Percentiles rank a stretch among this genome's conserved stretches.
Conservation (phyloP, 2,888 invertebrate genomes). For the Saturnia japonica region DNA sequence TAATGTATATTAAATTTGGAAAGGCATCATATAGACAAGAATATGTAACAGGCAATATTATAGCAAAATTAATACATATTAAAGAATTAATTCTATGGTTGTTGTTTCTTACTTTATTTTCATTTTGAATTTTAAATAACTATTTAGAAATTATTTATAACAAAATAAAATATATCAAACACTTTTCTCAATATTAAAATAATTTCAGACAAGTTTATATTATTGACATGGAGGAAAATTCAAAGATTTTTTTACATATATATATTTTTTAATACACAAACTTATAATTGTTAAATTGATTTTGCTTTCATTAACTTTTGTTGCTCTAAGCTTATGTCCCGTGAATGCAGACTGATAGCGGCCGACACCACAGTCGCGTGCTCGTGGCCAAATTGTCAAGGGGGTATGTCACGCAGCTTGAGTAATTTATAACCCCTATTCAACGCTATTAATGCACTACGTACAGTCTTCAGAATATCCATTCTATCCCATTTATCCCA, state of each 20-base stretch:
- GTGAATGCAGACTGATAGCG: conserved; percentile 43
- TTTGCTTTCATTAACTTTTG: not conserved
- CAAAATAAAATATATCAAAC: too few relatives aligned
- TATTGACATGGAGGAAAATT: not conserved
- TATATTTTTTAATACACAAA: not conserved
- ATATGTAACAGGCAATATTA: too few relatives aligned
- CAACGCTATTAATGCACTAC: not conserved
- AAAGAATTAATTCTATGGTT: too few relatives aligned
- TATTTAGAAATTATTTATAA: too few relatives aligned
- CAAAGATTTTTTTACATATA: not conserved
- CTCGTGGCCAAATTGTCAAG: conserved; percentile 43
- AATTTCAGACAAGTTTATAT: not conserved
- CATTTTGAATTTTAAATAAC: too few relatives aligned
- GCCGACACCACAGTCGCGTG: conserved; percentile 43
- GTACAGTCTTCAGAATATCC: not conserved
- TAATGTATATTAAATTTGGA: too few relatives aligned
- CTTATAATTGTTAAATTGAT: not conserved
- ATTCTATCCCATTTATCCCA: not conserved
- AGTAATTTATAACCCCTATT: conserved; percentile 11
- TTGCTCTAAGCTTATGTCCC: not conserved
- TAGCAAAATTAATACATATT: too few relatives aligned
- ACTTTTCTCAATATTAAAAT: too few relatives aligned
- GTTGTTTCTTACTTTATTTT: too few relatives aligned
- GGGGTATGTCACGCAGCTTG: conserved; percentile 17
- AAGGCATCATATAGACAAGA: too few relatives aligned